phyloP scores from a whole-genome alignment of 2,797 vertebrate genomes.

The Hemitrygon akajei region DNA sequence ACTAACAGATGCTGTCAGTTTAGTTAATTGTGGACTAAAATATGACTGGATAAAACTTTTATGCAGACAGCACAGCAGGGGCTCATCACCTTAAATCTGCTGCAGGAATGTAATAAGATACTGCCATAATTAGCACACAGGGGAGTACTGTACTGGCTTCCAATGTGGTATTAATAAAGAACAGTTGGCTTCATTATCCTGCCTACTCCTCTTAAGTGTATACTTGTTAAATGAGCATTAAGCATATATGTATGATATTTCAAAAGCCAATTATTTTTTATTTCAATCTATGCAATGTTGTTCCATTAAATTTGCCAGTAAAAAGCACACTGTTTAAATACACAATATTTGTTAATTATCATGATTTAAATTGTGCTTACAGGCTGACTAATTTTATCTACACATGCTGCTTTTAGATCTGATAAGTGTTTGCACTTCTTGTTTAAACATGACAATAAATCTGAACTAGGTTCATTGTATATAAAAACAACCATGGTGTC shows the following conservation, averaged over 20 bases:
- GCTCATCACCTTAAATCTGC: conserved; percentile 1
- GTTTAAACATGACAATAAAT: background rate
- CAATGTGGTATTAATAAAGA: conserved; percentile 33
- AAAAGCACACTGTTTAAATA: background rate
- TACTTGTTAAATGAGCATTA: conserved; percentile 1
- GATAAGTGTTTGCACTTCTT: background rate
- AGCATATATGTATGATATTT: background rate
- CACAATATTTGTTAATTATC: background rate
- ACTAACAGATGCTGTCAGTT: conserved; percentile 35
- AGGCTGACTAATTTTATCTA: background rate
- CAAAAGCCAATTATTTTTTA: conserved; percentile 24
- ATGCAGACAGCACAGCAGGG: conserved; percentile 26
- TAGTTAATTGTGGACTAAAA: conserved; percentile 35
- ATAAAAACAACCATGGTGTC: background rate
- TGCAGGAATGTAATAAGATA: conserved; percentile 39
- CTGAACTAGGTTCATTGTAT: background rate
- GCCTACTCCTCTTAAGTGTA: background rate
- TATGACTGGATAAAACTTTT: conserved; percentile 33
- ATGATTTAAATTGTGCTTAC: background rate
- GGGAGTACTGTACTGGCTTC: conserved; percentile 38
- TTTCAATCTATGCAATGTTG: background rate
- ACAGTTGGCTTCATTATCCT: conserved; percentile 40
- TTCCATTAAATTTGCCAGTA: background rate
- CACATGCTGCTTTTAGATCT: background rate
- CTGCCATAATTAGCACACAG: conserved; percentile 44